Base-by-base conservation (phyloP, 2,888 invertebrate species). In the Eumerus sabulonum region DNA sequence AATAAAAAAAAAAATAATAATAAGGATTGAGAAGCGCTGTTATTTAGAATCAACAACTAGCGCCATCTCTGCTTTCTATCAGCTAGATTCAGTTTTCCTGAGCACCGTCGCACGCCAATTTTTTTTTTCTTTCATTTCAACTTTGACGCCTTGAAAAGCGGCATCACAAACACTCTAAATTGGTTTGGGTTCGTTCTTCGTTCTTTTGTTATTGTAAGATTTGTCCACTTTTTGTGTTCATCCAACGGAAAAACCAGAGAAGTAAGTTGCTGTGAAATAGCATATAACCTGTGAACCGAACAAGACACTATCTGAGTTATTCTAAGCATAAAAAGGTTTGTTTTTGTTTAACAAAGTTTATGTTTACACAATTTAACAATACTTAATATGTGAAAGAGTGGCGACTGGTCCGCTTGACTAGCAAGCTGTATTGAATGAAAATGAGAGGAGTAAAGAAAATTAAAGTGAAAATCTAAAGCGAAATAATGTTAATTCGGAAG, bases 141-240 rank as follows among this genome's bases (percentile, higher is more conserved):
- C 27, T 12, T 13, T 40, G 35, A 48, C 47, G 66, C 40, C 14
- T 38, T 40, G 45, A 48, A 40, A 47, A 64, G 47, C 66, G 56
- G 66, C 56, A 67, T 66, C 47, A 59, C 48, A 57, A 67, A 57
- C 67, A 57, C 44, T 42, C 27, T 56, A 13, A 60, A 54, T 67
- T 67, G 48, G 57, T 57, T 66, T 57, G 56, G 66, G 36, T 36
- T 17, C 50, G 40, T 45, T 51, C 63, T 67, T 18, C 50, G 14
- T 35, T 57, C 50, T 57, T 66, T 42, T 67, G 67, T 59, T 51
- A 48, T 57, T 67, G 57, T 48, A 42, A 57, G 38, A 38, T 47
- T 56, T 27, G 27, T 27, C 27, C 27, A 27, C 27, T 27, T 27
- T 27, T 35, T 67, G 57, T 7, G 14, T 9, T 47, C 4, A 9